These are phyloP conservation scores for Pseudoatta argentina DNA, from an alignment of 1,140 invertebrate species.

Conservation along the genomic window DNA sequence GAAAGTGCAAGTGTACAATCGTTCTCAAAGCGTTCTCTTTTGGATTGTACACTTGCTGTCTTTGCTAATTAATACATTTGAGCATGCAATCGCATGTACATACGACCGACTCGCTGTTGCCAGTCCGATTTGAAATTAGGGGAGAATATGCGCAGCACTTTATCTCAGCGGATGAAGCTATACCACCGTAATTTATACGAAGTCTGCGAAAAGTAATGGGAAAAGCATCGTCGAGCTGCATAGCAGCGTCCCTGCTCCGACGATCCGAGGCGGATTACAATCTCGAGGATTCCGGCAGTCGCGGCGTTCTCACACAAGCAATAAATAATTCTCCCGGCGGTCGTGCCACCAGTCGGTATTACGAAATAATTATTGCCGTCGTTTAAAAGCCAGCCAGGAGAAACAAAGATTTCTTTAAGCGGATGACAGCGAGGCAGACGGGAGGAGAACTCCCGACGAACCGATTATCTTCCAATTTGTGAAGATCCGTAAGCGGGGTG, in stretches of 20 bases:
- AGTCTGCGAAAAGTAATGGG: conserved; percentile 69
- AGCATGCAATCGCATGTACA: background rate
- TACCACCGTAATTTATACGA: conserved; percentile 68
- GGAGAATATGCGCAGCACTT: conserved; percentile 28
- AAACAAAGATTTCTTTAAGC: conserved; percentile 66
- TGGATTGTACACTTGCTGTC: too few relatives aligned
- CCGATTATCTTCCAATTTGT: conserved; percentile 69
- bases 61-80: conserved; percentile 30
- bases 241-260: conserved; percentile 45
- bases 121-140: conserved; percentile 43
- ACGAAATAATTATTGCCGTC: conserved; percentile 73
- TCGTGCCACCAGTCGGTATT: conserved; percentile 59
- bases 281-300: conserved; percentile 72
- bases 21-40: conserved; percentile 1
- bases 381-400: conserved; percentile 58
- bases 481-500: conserved; percentile 42
- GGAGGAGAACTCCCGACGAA: conserved; percentile 7
- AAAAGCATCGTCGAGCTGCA: conserved; percentile 65
- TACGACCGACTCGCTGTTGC: conserved; percentile 27
- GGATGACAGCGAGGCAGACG: conserved; percentile 5
- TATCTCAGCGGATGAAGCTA: conserved; percentile 66
- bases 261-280: conserved; percentile 62
- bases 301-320: conserved; percentile 32
- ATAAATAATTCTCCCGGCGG: conserved; percentile 69
- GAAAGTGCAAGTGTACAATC: conserved; percentile 44